phyloP scores from a whole-genome alignment of 2,113 vertebrate genomes.

The Varanus salvator region DNA sequence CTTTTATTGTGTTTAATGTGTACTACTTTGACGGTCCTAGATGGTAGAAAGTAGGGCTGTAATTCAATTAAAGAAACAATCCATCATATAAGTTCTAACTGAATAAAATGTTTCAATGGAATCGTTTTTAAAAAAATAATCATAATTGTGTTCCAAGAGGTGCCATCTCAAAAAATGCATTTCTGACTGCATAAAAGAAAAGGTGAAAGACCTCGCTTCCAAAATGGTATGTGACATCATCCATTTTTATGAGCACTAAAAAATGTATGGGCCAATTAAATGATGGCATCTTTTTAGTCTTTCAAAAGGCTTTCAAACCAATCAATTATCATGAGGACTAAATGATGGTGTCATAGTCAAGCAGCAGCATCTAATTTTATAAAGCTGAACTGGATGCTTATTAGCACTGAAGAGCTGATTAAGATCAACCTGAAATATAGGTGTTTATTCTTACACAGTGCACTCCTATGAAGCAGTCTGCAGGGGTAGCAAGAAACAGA shows the following conservation, averaged over 20 bases:
- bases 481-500: background rate
- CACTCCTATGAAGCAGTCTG: background rate
- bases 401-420: background rate
- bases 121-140: no score
- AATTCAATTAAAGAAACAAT: background rate
- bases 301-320: background rate
- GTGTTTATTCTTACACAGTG: background rate
- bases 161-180: background rate
- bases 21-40: background rate
- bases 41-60: background rate
- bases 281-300: background rate
- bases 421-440: background rate
- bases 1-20: background rate
- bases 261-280: background rate
- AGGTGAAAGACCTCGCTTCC: background rate
- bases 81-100: background rate
- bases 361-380: background rate
- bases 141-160: background rate
- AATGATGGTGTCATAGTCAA: background rate
- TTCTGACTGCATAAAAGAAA: no score
- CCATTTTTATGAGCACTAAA: background rate
- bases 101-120: background rate
- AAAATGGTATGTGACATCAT: background rate
- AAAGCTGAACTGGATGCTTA: background rate
- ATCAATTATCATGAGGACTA: background rate